These are phyloP conservation scores for Panurus biarmicus DNA, from an alignment of 2,113 vertebrate genomes.

Conservation along the genomic window DNA sequence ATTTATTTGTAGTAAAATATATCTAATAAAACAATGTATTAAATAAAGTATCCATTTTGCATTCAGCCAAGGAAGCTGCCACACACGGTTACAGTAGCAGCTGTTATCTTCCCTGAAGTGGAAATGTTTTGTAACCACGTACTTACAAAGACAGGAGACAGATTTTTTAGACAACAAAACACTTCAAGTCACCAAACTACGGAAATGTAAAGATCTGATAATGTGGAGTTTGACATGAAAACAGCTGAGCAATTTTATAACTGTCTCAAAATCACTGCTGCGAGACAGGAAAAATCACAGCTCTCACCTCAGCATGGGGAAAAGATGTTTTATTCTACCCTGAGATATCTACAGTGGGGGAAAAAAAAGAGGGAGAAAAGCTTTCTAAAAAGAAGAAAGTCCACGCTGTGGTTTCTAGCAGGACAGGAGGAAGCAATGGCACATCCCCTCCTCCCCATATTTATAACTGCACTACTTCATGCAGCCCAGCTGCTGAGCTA, in stretches of 20 bases:
- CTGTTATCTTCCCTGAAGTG: neutral
- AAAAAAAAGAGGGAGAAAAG: accelerated
- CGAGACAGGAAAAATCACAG: neutral
- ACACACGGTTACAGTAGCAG: neutral
- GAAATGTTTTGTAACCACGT: slow-evolving; percentile 26
- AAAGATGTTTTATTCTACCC: neutral
- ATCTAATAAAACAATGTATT: neutral
- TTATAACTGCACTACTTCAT: neutral
- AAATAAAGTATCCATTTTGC: neutral
- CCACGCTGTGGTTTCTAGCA: neutral
- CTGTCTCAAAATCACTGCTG: neutral
- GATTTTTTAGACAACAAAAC: neutral
- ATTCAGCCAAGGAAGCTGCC: neutral
- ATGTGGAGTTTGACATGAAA: neutral
- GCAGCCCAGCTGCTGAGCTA: neutral
- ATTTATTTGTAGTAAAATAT: neutral
- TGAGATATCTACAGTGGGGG: neutral
- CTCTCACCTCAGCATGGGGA: neutral
- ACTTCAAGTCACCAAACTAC: neutral
- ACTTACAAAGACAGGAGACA: neutral
- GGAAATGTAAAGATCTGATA: neutral
- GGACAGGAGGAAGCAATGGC: neutral
- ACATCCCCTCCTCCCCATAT: neutral
- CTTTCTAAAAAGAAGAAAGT: neutral
- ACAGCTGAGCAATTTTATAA: neutral